Evolutionary conservation across 2,113 vertebrate genomes (phyloP), one percentile per base, ranked within the genome.

Genomic region (Sus scrofa): DNA sequence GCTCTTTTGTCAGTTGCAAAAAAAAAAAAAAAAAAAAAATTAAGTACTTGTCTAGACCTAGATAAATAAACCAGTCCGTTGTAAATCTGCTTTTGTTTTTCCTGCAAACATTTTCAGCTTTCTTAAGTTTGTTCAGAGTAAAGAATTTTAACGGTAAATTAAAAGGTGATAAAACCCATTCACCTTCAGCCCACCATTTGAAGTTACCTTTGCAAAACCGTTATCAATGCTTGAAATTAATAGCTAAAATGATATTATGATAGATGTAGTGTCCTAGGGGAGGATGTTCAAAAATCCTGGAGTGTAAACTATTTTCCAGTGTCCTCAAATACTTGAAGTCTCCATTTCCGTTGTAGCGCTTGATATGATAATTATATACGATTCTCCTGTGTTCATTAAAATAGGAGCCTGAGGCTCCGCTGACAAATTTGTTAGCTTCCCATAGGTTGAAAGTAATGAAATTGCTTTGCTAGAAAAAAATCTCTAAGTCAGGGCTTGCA

Each of bases 381-480:
- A 93, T 81, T 96, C 89, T 96, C 54, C 50, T 50, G 58, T 96
- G 92, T 96, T 95, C 97, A 96, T 96, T 97, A 96, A 96, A 96
- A 89, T 63, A 87, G 84, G 81, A 89, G 91, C 96, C 96, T 52
- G 32, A 91, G 95, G 81, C 75, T 84, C 62, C 70, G 52, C 83
- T 52, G 83, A 86, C 56, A 89, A 89, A 81, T 96, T 95, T 85
- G 71, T 92, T 96, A 86, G 88, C 89, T 97, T 96, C 86, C 67
- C 91, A 95, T 92, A 96, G 93, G 95, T 95, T 96, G 89, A 85
- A 96, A 93, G 78, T 94, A 89, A 89, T 95, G 79, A 95, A 96
- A 92, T 83, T 83, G 78, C 78, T 89, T 96, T 96, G 58, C 93
- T 96, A 93, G 3, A 44, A 67, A 97, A 95, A 75, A 82, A 26